These are phyloP conservation scores for Neogobius melanostomus DNA, from an alignment of 2,113 vertebrate species.

Conservation along the genomic window DNA sequence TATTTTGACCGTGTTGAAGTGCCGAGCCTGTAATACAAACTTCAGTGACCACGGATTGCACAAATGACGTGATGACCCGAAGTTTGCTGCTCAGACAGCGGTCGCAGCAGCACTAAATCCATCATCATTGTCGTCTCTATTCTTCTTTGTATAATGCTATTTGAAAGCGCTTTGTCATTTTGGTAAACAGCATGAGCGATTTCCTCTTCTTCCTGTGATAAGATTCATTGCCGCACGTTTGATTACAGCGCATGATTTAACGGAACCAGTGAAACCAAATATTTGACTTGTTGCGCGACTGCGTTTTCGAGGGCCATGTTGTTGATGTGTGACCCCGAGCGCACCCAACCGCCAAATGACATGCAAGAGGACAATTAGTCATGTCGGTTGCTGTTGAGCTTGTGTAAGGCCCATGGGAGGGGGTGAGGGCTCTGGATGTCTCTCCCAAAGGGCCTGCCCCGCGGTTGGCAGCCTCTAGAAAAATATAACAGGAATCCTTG, in stretches of 20 bases:
- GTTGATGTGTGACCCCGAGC: slow-evolving; percentile 20
- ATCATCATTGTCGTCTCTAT: too few relatives aligned
- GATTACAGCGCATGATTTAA: slow-evolving; percentile 53
- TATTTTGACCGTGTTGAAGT: slow-evolving; percentile 32
- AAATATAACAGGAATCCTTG: slow-evolving; percentile 38
- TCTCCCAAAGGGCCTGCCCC: slow-evolving; percentile 32
- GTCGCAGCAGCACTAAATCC: slow-evolving; percentile 22
- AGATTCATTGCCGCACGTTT: slow-evolving; percentile 55
- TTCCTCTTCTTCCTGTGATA: slow-evolving; percentile 70
- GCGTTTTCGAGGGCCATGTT: slow-evolving; percentile 14
- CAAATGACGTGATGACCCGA: slow-evolving; percentile 27
- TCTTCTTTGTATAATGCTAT: too few relatives aligned
- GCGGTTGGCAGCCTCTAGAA: slow-evolving; percentile 21
- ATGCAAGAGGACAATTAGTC: slow-evolving; percentile 31
- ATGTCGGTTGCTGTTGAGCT: slow-evolving; percentile 29
- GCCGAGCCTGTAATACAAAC: slow-evolving; percentile 50
- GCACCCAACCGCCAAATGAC: slow-evolving; percentile 5
- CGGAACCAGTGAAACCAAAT: slow-evolving; percentile 46
- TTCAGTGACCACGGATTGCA: slow-evolving; percentile 37
- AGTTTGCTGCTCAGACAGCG: slow-evolving; percentile 26
- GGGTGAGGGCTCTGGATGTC: slow-evolving; percentile 26
- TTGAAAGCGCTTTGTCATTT: too few relatives aligned
- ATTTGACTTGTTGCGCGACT: slow-evolving; percentile 17
- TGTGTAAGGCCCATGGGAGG: slow-evolving; percentile 11
- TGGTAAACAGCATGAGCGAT: slow-evolving; percentile 57